Percentiles rank a stretch among this genome's conserved stretches.
These are phyloP conservation scores for Microtus pennsylvanicus DNA, from an alignment of 2,113 vertebrate genomes.

Conservation along the genomic window DNA sequence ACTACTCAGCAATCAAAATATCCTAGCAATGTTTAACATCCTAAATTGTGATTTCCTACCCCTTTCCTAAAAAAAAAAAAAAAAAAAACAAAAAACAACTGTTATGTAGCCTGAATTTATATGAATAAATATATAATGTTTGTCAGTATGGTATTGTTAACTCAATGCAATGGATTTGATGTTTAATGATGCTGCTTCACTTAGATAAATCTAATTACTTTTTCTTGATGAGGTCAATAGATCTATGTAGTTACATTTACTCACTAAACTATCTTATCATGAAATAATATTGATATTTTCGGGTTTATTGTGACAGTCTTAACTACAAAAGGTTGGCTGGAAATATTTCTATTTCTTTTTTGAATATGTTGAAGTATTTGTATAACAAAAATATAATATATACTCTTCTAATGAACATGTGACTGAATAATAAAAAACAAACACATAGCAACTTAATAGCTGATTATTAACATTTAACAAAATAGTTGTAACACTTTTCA, in stretches of 20 bases:
- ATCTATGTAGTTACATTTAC: not conserved
- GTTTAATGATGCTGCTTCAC: not conserved
- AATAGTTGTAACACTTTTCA: not conserved
- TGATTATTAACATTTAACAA: not conserved
- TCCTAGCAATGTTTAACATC: accelerated
- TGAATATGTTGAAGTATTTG: not conserved
- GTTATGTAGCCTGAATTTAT: not conserved
- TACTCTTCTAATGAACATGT: not conserved
- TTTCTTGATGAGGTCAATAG: not conserved
- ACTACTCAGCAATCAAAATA: not conserved
- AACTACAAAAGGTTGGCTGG: not conserved
- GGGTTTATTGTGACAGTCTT: not conserved
- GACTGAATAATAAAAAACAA: not conserved
- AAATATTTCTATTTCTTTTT: not conserved
- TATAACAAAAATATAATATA: not conserved
- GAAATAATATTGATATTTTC: not conserved
- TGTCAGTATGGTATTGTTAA: not conserved
- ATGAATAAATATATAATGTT: not conserved
- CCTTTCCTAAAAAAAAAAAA: no score
- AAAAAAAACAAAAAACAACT: not conserved
- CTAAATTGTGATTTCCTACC: not conserved
- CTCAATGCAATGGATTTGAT: not conserved
- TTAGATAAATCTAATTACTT: not conserved
- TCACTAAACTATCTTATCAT: not conserved
- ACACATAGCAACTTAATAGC: not conserved